Evolutionary conservation across 2,797 vertebrate genomes (phyloP), one percentile per base, ranked within the genome.

Genomic region (Eupleurogrammus muticus): DNA sequence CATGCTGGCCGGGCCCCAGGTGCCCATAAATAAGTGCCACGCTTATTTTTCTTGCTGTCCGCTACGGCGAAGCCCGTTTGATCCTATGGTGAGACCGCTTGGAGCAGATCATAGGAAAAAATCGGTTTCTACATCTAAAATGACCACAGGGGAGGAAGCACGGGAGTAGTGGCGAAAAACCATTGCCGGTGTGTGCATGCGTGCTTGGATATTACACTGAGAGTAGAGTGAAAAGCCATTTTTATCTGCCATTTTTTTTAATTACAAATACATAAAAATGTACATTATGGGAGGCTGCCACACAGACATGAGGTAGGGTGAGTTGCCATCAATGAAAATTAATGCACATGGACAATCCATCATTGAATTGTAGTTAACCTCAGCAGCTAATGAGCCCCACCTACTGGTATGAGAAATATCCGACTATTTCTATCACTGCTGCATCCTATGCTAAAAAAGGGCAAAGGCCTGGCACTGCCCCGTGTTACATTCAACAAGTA

Each of bases 31-130:
- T 88, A 92, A 83, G 62, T 77, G 77, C 46, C 72, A 79, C 40
- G 75, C 73, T 92, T 92, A 74, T 90, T 92, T 91, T 90, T 85
- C 78, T 83, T 79, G 47, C 79, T 75, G 53, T 87, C 71, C 78
- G 55, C 77, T 54, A 78, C 82, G 53, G 47, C 56, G 19, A 75
- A 79, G 69, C 69, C 64, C 69, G 49, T 85, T 86, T 90, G 73
- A 88, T 89, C 74, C 11, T 61, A 69, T 23, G 77, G 79, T 76
- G 38, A 85, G 59, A 53, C 73, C 32, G 47, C 76, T 81, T 85
- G 85, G 84, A 89, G 70, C 32, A 62, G 17, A 62, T 24, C 66
- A 61, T 72, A 20, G 79, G 84, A 85, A 88, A 88, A 87, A 84
- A 6, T 57, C 46, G 67, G 70, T 80, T 84, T 84, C 50, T 75